Base-by-base conservation (phyloP, 2,888 invertebrate genomes). In the Andricus curvator region DNA sequence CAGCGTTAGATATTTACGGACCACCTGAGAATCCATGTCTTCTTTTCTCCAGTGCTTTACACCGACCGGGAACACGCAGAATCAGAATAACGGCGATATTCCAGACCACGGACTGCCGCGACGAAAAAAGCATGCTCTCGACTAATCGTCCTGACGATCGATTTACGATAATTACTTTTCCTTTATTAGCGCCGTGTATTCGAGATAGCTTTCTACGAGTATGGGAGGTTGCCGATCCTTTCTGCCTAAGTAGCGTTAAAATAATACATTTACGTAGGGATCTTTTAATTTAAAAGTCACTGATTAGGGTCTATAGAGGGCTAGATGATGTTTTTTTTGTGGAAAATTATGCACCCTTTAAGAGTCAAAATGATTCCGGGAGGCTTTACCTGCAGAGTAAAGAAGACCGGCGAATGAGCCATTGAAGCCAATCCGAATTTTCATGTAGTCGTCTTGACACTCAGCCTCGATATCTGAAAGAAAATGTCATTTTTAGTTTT, bases 391-490 rank as follows among this genome's bases (percentile, higher is more conserved):
- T 90, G 98, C 97, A 0, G 98, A 98, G 93, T 98, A 98, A 41
- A 98, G 95, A 66, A 98, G 94, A 66, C 98, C 98, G 33, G 95
- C 95, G 90, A 98, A 98, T 0, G 97, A 97, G 25, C 98, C 98
- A 93, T 98, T 98, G 93, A 98, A 98, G 4, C 97, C 97, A 68
- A 98, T 96, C 84, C 97, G 94, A 82, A 98, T 98, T 93, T 98
- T 98, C 98, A 98, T 98, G 92, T 97, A 98, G 93, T 98, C 98
- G 91, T 98, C 98, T 93, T 98, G 98, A 89, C 98, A 98, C 93
- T 98, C 98, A 0, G 98, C 98, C 93, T 98, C 98, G 88, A 98
- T 98, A 94, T 98, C 98, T 98, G 94, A 66, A 93, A 93, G 85
- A 88, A 86, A 80, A 77, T 22, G 56, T 22, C 4, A 22, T 60